A percentile compares a stretch with the other conserved stretches of the same genome.
Conservation (phyloP, 1,140 invertebrate genomes). For the Vollenhovia emeryi region DNA sequence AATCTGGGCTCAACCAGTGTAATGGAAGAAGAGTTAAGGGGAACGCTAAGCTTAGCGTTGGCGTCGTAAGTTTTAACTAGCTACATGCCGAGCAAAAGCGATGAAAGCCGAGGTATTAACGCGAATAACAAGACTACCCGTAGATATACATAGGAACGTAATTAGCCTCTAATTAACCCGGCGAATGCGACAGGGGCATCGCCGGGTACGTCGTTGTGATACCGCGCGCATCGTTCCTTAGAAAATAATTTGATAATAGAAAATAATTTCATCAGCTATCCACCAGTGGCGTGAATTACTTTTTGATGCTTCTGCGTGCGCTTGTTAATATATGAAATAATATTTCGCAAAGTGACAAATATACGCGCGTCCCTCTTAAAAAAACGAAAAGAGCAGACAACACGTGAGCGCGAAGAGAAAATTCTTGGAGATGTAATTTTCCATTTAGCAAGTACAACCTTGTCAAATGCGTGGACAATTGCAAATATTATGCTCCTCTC, state of each 20-base stretch:
- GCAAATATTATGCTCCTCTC: background rate
- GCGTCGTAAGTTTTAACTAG: conserved; percentile 60
- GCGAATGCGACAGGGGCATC: conserved; percentile 31
- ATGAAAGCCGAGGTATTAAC: conserved; percentile 54
- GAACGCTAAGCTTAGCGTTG: conserved; percentile 44
- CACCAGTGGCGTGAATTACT: background rate
- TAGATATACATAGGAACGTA: conserved; percentile 45
- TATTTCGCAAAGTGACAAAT: background rate
- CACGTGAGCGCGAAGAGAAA: background rate
- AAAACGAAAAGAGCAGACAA: background rate
- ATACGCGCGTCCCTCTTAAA: background rate
- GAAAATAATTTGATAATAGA: conserved; percentile 9
- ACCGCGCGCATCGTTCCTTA: background rate
- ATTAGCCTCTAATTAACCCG: conserved; percentile 58
- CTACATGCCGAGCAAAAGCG: conserved; percentile 48
- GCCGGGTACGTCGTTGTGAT: background rate
- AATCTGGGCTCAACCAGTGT: conserved; percentile 31
- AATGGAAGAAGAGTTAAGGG: conserved; percentile 29
- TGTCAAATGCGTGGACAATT: background rate
- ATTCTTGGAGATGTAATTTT: background rate
- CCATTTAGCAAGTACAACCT: background rate
- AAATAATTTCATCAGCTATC: too few species aligned
- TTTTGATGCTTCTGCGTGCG: background rate
- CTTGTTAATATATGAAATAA: background rate
- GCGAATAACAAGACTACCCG: conserved; percentile 52